Evolutionary conservation across 2,797 vertebrate species (phyloP), one percentile per base, ranked within the genome.

Genomic region (Trichosurus vulpecula): DNA sequence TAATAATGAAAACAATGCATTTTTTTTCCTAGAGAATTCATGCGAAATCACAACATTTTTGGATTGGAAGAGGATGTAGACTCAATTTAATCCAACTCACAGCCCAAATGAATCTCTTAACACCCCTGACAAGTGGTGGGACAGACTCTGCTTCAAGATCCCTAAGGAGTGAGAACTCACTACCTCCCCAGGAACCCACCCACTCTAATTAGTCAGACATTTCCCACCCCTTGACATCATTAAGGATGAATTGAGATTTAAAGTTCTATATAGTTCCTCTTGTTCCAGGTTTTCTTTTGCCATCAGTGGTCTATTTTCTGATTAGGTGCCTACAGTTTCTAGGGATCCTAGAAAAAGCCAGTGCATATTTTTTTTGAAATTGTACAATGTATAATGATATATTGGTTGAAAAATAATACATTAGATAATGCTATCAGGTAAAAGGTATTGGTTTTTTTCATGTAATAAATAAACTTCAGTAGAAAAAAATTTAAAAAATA

Each of bases 261-360:
- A 66, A n/a, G 96, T 95, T 92, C 91, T 22, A 81, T 58, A 31
- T 52, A 91, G 91, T 93, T 96, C 51, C 89, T 52, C n/a, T 47
- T n/a, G 89, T 90, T 95, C 89, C 92, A 0, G 31, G 41, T 95
- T 93, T 91, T 29, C 89, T 41, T 81, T 52, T 91, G 30, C 35
- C 51, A 55, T 10, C 53, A 25, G 90, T 54, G 92, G 11, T 93
- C n/a, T 90, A 93, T 19, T 52, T 52, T 57, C 22, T 66, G 35
- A n/a, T 52, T 61, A 29, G 14, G 22, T 91, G 87, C 19, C 27
- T n/a, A 41, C 52, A 95, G 10, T 11, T 30, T 93, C n/a, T 11
- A 57, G 10, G 92, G 22, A 1, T 93, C 41, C 29, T 92, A 1
- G 29, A 74, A 81, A 81, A 81, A 81, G 16, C 2, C 6, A 41